These are phyloP conservation scores for Sternotherus odoratus DNA, from an alignment of 2,797 vertebrate species.

Conservation along the genomic window DNA sequence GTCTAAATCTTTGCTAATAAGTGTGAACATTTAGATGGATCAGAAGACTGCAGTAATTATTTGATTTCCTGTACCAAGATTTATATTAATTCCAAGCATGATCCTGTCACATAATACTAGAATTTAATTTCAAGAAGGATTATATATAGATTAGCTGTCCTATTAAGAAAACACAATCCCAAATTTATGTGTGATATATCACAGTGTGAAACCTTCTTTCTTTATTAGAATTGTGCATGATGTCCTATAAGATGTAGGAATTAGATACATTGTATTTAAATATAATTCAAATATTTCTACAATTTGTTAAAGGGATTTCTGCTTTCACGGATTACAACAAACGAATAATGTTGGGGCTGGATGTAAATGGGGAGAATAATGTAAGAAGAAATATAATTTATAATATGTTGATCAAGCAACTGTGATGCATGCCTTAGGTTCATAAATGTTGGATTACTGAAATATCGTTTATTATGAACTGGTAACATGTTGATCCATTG, in stretches of 20 bases:
- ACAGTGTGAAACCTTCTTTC: not conserved
- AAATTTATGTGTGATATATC: not conserved
- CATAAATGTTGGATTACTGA: not conserved
- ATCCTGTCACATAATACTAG: slow-evolving; percentile 37
- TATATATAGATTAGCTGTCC: slow-evolving; percentile 49
- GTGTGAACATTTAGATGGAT: slow-evolving; percentile 46
- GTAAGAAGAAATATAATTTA: not conserved
- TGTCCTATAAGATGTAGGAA: not conserved
- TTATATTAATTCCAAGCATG: slow-evolving; percentile 41
- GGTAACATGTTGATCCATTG: not conserved
- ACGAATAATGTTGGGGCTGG: not conserved
- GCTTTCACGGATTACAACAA: not conserved
- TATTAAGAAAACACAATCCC: not conserved
- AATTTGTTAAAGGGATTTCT: not conserved
- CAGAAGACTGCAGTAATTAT: slow-evolving; percentile 27
- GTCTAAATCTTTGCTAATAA: slow-evolving; percentile 46
- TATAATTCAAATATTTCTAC: not conserved
- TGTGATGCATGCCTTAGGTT: not conserved
- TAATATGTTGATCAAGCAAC: not conserved
- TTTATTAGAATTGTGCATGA: not conserved
- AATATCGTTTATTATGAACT: fast-evolving
- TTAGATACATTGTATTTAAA: not conserved
- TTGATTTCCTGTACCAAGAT: slow-evolving; percentile 26
- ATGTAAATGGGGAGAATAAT: not conserved
- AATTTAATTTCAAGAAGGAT: slow-evolving; percentile 64